Percentiles rank a stretch among this genome's conserved stretches.
phyloP scores from a whole-genome alignment of 2,797 vertebrate genomes.

The Gymnocypris eckloni region DNA sequence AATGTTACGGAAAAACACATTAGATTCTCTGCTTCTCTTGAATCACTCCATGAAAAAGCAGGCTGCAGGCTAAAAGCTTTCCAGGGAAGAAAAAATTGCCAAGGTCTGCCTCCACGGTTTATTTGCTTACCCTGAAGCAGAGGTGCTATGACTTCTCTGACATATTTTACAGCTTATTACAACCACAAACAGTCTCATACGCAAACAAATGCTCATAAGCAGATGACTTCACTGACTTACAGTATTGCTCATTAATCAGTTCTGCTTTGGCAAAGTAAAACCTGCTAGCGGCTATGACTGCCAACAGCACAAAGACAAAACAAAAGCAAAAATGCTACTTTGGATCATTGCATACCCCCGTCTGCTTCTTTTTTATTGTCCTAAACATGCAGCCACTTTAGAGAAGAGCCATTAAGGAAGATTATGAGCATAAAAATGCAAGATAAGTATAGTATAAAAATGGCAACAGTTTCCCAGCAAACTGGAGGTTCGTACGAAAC shows the following conservation, averaged over 20 bases:
- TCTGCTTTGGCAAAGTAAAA: constrained; percentile 26
- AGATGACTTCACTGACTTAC: constrained; percentile 15
- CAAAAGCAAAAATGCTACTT: not conserved
- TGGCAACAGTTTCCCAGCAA: constrained; percentile 5
- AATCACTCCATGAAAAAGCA: constrained; percentile 34
- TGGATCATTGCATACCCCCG: not conserved
- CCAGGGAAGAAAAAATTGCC: constrained; percentile 41
- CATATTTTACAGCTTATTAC: constrained; percentile 18
- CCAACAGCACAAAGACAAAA: constrained; percentile 33
- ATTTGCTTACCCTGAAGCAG: constrained; percentile 60
- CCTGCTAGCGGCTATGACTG: not conserved
- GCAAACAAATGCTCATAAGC: not conserved
- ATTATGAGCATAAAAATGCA: not conserved
- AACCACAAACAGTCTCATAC: constrained; percentile 13
- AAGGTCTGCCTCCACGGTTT: constrained; percentile 67
- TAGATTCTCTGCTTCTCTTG: constrained; percentile 21
- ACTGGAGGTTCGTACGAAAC: not conserved
- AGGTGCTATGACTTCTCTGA: constrained; percentile 51
- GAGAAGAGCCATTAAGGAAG: not conserved
- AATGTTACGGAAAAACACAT: constrained; percentile 32
- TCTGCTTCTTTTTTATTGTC: constrained; percentile 31
- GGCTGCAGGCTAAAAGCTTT: constrained; percentile 12
- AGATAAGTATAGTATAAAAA: not conserved
- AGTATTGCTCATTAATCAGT: constrained; percentile 25
- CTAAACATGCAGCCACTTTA: not conserved